Conservation (phyloP, 2,797 vertebrate genomes). For the Hippocampus kuda region DNA sequence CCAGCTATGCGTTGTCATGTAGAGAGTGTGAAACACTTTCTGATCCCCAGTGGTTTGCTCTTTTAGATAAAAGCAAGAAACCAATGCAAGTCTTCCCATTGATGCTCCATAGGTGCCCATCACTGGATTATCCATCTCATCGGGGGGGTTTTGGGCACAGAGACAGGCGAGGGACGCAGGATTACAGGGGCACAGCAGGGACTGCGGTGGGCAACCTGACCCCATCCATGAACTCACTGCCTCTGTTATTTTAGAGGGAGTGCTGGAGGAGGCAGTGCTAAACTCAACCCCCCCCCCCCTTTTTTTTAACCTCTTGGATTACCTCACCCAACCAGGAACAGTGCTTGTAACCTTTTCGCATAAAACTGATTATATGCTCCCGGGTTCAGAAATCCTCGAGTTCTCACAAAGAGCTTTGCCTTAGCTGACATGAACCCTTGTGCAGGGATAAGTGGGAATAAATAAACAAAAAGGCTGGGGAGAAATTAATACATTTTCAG, state of each 20-base stretch:
- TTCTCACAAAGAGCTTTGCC: conserved; percentile 24
- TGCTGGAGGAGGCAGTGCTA: conserved; percentile 22
- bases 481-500: conserved; percentile 9
- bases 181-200: conserved; percentile 58
- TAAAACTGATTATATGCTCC: conserved; percentile 47
- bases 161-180: conserved; percentile 57
- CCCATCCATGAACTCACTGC: conserved; percentile 59
- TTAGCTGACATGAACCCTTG: conserved; percentile 34
- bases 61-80: conserved; percentile 32
- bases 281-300: conserved; percentile 25
- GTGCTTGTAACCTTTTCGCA: conserved; percentile 32
- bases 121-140: conserved; percentile 49
- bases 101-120: conserved; percentile 48
- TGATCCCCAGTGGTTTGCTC: conserved; percentile 15
- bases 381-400: conserved; percentile 32
- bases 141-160: conserved; percentile 44
- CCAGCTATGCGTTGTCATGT: not conserved
- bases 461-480: conserved; percentile 24
- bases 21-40: not conserved
- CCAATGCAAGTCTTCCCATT: conserved; percentile 35
- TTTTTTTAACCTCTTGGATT: conserved; percentile 45
- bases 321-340: conserved; percentile 51
- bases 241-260: conserved; percentile 59
- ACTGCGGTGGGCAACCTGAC: conserved; percentile 58
- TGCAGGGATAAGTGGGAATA: conserved; percentile 13